phyloP scores from a whole-genome alignment of 2,888 invertebrate genomes.

The Pandemis corylana region DNA sequence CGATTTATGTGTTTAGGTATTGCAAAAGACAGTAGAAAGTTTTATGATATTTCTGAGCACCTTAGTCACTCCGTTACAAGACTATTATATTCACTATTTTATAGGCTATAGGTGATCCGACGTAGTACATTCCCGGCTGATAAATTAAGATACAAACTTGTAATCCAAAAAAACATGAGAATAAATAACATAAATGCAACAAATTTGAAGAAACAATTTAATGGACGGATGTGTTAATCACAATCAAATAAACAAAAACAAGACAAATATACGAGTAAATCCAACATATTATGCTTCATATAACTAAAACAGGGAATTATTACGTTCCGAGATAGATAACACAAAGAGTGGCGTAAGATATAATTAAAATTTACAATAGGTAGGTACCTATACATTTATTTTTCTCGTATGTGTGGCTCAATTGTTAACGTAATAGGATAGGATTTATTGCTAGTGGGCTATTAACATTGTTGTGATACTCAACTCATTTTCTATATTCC shows the following conservation, averaged over 20 bases:
- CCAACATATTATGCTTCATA: conserved; percentile 8
- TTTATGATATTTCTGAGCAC: background rate
- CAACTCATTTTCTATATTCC: too few species aligned
- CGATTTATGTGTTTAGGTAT: background rate
- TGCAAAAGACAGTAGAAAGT: background rate
- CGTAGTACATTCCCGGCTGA: background rate
- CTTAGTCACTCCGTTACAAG: background rate
- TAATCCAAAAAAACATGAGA: background rate
- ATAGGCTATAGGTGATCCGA: background rate
- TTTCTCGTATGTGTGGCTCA: too few species aligned
- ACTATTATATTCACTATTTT: background rate
- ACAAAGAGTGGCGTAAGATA: too few species aligned
- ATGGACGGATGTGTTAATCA: conserved; percentile 53
- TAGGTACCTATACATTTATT: too few species aligned
- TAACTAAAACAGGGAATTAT: conserved; percentile 1
- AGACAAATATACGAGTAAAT: background rate
- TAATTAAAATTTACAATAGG: too few species aligned
- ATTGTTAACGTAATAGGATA: too few species aligned
- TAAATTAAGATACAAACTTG: conserved; percentile 1
- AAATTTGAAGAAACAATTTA: conserved; percentile 41
- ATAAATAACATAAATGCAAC: conserved; percentile 40
- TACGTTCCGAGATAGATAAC: background rate
- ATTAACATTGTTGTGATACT: too few species aligned
- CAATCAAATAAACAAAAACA: conserved; percentile 39
- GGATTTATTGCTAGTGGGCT: too few species aligned